Evolutionary conservation across 1,140 invertebrate species (phyloP).

Genomic region (Drosophila varians): DNA sequence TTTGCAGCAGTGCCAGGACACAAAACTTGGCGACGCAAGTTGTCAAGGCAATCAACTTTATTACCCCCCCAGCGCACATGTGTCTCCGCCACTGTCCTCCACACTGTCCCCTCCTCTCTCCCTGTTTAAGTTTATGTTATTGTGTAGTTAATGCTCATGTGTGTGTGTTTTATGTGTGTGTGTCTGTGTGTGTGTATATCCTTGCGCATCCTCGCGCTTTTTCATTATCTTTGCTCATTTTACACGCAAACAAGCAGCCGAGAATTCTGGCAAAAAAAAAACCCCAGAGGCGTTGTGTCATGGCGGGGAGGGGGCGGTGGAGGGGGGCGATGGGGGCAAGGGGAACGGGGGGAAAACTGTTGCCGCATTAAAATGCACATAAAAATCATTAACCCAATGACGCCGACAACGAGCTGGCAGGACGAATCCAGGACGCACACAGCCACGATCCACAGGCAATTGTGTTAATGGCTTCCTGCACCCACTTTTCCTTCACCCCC

Average conservation of each 20-base stretch:
- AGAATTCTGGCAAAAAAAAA: background rate
- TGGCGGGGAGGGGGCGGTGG: background rate
- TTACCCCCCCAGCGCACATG: slow-evolving; percentile 50
- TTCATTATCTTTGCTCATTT: slow-evolving; percentile 47
- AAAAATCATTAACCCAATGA: slow-evolving; percentile 61
- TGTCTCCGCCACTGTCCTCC: background rate
- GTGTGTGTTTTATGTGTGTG: slow-evolving; percentile 31
- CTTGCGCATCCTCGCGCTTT: slow-evolving; percentile 18
- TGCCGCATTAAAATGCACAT: slow-evolving; percentile 60
- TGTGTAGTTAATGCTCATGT: slow-evolving; percentile 38
- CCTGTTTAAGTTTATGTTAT: slow-evolving; percentile 34
- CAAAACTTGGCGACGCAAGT: slow-evolving; percentile 47
- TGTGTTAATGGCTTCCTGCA: slow-evolving; percentile 48
- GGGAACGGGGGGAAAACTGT: slow-evolving; percentile 32
- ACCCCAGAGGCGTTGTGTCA: background rate
- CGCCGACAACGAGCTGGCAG: slow-evolving; percentile 26
- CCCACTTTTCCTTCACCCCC: background rate
- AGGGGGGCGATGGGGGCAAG: no score
- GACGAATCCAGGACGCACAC: background rate
- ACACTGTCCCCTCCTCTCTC: no score
- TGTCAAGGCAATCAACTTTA: slow-evolving; percentile 59
- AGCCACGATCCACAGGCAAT: slow-evolving; percentile 21
- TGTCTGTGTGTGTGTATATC: slow-evolving; percentile 30
- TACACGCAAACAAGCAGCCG: slow-evolving; percentile 20
- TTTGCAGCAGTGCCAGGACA: slow-evolving; percentile 4